Evolutionary conservation across 2,888 invertebrate genomes (phyloP), one percentile per base, ranked within the genome.

Genomic region (Ichneumoninae sp.): DNA sequence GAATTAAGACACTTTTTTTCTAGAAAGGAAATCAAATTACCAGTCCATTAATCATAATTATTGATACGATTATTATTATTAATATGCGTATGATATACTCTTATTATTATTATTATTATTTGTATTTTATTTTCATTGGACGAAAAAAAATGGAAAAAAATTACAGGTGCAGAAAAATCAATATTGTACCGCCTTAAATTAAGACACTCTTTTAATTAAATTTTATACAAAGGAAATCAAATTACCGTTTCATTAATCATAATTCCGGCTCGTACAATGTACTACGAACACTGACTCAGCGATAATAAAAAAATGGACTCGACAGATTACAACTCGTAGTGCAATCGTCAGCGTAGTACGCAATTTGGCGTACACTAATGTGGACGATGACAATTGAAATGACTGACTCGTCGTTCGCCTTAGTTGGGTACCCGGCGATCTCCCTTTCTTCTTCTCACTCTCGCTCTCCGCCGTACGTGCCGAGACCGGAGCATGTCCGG

Each of bases 361-460:
- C 50, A 66, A 40, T 74, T 60, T 70, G 50, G 62, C 62, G 62
- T 47, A 79, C 57, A 74, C 69, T 84, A 81, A 81, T 84, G 60
- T 44, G 54, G 66, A 81, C 44, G 78, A 81, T 47, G 81, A 79
- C 78, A 81, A 84, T 84, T 84, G 81, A 70, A 81, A 84, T 75
- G 78, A 79, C 69, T 75, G 78, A 52, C 62, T 69, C 62, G 60
- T 80, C 70, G 75, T 69, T 75, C 72, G 81, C 62, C 71, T 54
- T 65, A 44, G 52, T 19, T 44, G 57, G 33, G 6, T 62, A 6
- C 30, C 13, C 22, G 66, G 70, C 66, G 30, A 19, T 65, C 30
- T 30, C 72, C 71, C 62, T 60, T 74, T 50, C 60, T 40, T 16
- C 40, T 19, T 72, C 75, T 82, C 77, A 26, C 52, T 76, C 78